Evolutionary conservation across 2,888 invertebrate species (phyloP).

Genomic region (Monopis laevigella): DNA sequence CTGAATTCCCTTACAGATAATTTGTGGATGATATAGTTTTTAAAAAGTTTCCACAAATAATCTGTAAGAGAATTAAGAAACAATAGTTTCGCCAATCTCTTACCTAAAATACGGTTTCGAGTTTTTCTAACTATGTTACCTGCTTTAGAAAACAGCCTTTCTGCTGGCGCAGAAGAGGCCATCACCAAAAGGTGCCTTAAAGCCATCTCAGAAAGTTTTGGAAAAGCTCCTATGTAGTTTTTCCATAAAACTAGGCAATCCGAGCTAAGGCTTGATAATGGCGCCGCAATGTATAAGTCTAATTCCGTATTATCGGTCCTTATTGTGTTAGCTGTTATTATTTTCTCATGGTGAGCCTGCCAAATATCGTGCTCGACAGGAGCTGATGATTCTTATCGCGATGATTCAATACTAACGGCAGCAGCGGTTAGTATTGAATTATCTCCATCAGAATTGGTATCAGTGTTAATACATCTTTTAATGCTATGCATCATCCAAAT

Average conservation of each 20-base stretch:
- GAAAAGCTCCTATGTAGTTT: conserved; percentile 16
- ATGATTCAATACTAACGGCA: conserved; percentile 14
- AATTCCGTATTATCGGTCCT: conserved; percentile 17
- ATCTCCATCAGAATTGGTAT: background rate
- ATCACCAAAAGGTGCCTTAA: conserved; percentile 18
- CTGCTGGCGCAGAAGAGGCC: conserved; percentile 17
- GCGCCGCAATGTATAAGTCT: conserved; percentile 16
- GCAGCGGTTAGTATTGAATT: no score
- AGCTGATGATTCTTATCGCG: no score
- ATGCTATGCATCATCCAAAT: background rate
- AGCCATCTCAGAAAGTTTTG: conserved; percentile 18
- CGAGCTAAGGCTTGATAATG: conserved; percentile 14
- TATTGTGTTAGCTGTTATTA: conserved; percentile 16
- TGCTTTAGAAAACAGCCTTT: conserved; percentile 19
- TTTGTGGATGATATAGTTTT: no score
- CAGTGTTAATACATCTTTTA: background rate
- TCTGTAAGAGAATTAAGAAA: conserved; percentile 17
- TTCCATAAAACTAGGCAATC: conserved; percentile 17
- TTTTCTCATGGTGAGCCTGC: conserved; percentile 20
- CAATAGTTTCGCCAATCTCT: conserved; percentile 18
- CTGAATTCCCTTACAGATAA: no score
- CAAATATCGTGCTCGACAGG: conserved; percentile 20
- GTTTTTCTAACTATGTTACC: conserved; percentile 18
- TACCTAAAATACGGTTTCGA: conserved; percentile 17
- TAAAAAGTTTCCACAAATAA: conserved; percentile 16